Evolutionary conservation across 2,888 invertebrate genomes (phyloP).

Genomic region (Xylota segnis): DNA sequence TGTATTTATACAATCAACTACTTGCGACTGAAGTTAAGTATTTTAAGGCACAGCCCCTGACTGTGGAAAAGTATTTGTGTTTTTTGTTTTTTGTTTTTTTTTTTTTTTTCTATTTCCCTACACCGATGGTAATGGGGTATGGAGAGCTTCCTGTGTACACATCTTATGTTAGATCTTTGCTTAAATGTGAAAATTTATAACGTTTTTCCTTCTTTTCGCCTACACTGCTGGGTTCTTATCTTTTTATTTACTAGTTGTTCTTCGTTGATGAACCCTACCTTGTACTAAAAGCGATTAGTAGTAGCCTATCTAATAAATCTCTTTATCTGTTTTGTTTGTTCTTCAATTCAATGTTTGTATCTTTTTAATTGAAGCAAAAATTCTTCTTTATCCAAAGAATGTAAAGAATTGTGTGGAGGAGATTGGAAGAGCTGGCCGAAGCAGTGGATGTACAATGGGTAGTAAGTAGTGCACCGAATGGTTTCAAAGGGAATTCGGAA

Average conservation of each 20-base stretch:
- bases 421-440: background rate
- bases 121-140: conserved; percentile 59
- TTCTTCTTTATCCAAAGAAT: conserved; percentile 51
- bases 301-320: conserved; percentile 72
- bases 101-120: conserved; percentile 13
- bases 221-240: conserved; percentile 20
- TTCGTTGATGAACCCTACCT: conserved; percentile 75
- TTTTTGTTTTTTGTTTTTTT: conserved; percentile 48
- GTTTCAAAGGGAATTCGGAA: conserved; percentile 50
- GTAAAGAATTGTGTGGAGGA: conserved; percentile 20
- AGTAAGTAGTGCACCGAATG: conserved; percentile 34
- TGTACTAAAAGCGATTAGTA: conserved; percentile 72
- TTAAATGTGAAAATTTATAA: conserved; percentile 68
- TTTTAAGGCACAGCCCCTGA: conserved; percentile 71
- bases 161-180: conserved; percentile 62
- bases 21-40: conserved; percentile 58
- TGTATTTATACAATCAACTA: conserved; percentile 77
- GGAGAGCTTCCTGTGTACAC: conserved; percentile 72
- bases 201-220: conserved; percentile 54
- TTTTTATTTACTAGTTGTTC: conserved; percentile 57
- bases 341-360: conserved; percentile 19
- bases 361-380: conserved; percentile 48
- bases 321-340: conserved; percentile 55
- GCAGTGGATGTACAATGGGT: background rate
- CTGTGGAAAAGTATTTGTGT: conserved; percentile 38